phyloP scores from a whole-genome alignment of 2,888 invertebrate species.

The Hyles lineata region DNA sequence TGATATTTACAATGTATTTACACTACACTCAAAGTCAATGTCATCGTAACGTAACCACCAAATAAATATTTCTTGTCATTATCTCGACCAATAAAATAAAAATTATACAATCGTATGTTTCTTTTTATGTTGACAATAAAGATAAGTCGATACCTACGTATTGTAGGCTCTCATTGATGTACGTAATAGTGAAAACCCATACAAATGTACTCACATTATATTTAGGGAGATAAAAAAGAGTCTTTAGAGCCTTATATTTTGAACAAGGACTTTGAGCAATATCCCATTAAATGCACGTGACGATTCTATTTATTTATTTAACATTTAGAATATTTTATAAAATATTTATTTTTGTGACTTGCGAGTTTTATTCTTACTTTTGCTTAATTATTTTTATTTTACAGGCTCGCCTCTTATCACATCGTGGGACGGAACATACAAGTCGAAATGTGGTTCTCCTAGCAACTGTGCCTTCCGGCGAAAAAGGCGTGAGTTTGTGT shows the following conservation, averaged over 20 bases:
- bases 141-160: conserved; percentile 29
- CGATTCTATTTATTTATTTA: no score
- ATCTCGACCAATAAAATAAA: conserved; percentile 32
- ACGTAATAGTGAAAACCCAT: conserved; percentile 30
- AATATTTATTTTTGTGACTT: no score
- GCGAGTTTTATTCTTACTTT: no score
- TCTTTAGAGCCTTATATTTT: not conserved
- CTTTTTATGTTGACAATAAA: conserved; percentile 30
- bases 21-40: conserved; percentile 30
- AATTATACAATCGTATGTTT: conserved; percentile 31
- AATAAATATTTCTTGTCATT: conserved; percentile 27
- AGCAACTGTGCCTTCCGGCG: no score
- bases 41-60: conserved; percentile 24
- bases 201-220: conserved; percentile 6
- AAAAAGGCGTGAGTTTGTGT: no score
- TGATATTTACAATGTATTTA: conserved; percentile 23
- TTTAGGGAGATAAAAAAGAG: not conserved
- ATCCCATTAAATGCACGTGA: not conserved
- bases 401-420: no score
- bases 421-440: no score
- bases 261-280: not conserved
- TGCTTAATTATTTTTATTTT: no score
- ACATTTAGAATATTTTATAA: no score
- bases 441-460: no score
- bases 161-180: conserved; percentile 26